Base-by-base conservation (phyloP, 2,888 invertebrate species). In the Hylaea fasciaria region DNA sequence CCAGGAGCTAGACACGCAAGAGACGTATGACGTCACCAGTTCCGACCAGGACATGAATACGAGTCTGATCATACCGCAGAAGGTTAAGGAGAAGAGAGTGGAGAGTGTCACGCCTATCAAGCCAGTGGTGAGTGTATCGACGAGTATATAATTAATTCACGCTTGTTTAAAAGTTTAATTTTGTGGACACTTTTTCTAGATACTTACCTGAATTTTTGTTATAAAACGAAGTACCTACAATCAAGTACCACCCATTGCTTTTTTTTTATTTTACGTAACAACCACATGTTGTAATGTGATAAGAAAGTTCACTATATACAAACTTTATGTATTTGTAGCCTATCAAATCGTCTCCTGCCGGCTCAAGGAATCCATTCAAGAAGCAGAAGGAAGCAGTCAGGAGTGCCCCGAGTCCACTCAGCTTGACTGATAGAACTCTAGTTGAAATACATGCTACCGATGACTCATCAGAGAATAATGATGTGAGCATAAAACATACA, bases 351-450 rank as follows among this genome's bases (percentile, higher is more conserved):
- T 89, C 90, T 0, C 88, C 89, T 0, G 78, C 84, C 0, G 86
- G 88, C 11, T 77, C 81, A 0, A 72, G 93, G 22, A 93, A 93
- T 66, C 92, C 94, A 0, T 93, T 94, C 53, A 94, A 87, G 66
- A 93, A 93, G 57, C 90, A 91, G 41, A 80, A 85, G 28, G 85
- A 86, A 5, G 70, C 75, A 0, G 44, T 81, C 0, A 87, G 85
- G 65, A 78, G 62, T 51, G 79, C 70, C 0, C 83, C 80, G 13
- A 92, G 87, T 62, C 89, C 93, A 0, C 76, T 93, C 12, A 89
- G 84, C 61, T 72, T 92, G 58, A 89, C 91, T 0, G 91, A 91
- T 14, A 76, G 92, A 22, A 82, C 83, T 0, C 70, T 92, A 14
- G 88, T 91, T 0, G 88, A 89, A 54, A 82, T 85, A 0, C 87